Evolutionary conservation across 1,140 invertebrate species (phyloP).

Genomic region (Rhopalosiphum padi): DNA sequence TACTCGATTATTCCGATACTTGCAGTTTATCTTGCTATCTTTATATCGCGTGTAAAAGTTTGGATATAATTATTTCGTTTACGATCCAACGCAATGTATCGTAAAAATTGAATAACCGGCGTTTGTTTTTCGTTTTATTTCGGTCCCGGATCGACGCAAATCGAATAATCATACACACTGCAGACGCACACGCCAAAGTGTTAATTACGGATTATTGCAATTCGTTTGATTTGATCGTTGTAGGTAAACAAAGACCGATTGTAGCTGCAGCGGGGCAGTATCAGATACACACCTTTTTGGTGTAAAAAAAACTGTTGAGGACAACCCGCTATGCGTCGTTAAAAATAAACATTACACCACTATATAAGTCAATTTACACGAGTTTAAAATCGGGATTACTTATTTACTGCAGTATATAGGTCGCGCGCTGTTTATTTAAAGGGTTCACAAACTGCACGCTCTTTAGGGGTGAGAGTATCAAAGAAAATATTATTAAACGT

Average conservation of each 20-base stretch:
- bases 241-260: neutral
- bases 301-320: neutral
- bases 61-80: neutral
- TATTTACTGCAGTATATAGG: conserved; percentile 10
- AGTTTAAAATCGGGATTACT: conserved; percentile 35
- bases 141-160: neutral
- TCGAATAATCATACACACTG: neutral
- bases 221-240: neutral
- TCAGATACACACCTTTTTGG: neutral
- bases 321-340: neutral
- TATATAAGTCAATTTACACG: conserved; percentile 11
- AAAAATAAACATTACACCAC: neutral
- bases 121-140: neutral
- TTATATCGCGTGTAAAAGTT: neutral
- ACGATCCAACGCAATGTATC: neutral
- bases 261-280: neutral
- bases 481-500: conserved; percentile 2
- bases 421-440: neutral
- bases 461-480: neutral
- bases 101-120: neutral
- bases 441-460: neutral
- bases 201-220: neutral
- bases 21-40: neutral
- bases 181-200: neutral
- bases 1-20: neutral